phyloP scores from a whole-genome alignment of 64 coral and sea anemone genomes.

The Actinia equina region DNA sequence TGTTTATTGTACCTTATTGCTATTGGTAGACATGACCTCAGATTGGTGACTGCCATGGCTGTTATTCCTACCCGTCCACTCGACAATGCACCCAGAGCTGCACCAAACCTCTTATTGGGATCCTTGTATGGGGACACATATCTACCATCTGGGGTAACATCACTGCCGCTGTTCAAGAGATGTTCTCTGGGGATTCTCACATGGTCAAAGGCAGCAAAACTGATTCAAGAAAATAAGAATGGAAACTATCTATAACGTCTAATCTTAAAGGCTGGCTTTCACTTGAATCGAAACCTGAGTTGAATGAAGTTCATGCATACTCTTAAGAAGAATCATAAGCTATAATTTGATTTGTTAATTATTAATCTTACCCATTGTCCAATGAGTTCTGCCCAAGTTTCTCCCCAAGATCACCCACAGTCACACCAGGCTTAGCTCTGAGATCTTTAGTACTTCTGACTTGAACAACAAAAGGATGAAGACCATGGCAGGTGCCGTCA shows the following conservation, averaged over 20 bases:
- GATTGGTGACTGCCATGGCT: conserved; percentile 73
- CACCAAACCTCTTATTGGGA: conserved; percentile 96
- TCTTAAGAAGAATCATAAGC: neutral
- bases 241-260: too few species aligned
- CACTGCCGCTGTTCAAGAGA: conserved; percentile 74
- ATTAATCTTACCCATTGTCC: conserved; percentile 80
- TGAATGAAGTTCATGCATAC: too few species aligned
- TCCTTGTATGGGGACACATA: conserved; percentile 91
- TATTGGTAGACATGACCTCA: conserved; percentile 72
- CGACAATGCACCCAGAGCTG: conserved; percentile 82
- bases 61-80: conserved; percentile 92
- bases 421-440: conserved; percentile 76
- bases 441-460: conserved; percentile 80
- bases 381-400: conserved; percentile 92
- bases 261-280: too few species aligned
- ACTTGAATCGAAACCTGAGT: too few species aligned
- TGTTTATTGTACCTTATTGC: conserved; percentile 70
- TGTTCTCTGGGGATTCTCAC: conserved; percentile 76
- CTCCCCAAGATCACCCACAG: conserved; percentile 88
- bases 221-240: conserved; percentile 5
- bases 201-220: conserved; percentile 94
- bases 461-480: conserved; percentile 85
- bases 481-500: conserved; percentile 80
- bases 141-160: conserved; percentile 86
- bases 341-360: neutral